Base-by-base conservation (phyloP, 1,140 invertebrate genomes). In the Sitobion miscanthi region DNA sequence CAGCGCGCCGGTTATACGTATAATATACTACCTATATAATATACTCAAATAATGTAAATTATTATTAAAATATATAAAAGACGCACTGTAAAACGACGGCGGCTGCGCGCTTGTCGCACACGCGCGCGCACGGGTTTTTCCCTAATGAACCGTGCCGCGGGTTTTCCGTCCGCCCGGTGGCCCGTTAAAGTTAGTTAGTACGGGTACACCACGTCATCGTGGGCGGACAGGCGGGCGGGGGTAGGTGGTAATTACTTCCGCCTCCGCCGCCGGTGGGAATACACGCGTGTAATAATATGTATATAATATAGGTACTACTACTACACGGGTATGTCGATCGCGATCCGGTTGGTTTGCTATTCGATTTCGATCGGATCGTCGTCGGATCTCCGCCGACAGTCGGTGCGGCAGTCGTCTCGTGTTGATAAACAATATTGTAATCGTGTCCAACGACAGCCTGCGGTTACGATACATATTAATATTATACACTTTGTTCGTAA, bases 111-210 rank as follows among this genome's bases (percentile, higher is more conserved):
- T 89, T 89, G 88, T 89, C 88, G 88, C 88, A 89, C 88, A 89
- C 88, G 88, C 88, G 88, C 88, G 88, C 88, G 88, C 52, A 89
- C 87, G 87, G 88, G 88, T 38, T 89, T 88, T 89, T 89, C 88
- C 88, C 88, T 89, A 89, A 89, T 89, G 88, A 89, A 89, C 88
- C 88, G 88, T 89, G 88, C 88, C 85, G 86, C 88, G 88, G 35
- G 52, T 89, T 89, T 89, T 89, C 88, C 88, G 87, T 57, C 35
- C 88, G 52, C 88, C 52, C 87, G 87, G 52, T 57, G 87, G 52
- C 54, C 87, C 88, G 88, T 89, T 89, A 89, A 89, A 89, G 88
- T 89, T 57, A 38, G 47, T 89, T 54, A 89, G 88, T 89, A 9
- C 87, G 9, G 35, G 20, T 21, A 21, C 87, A 21, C 86, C 49